Percentiles rank a stretch among this genome's conserved stretches.
phyloP scores from a whole-genome alignment of 2,113 vertebrate species.

The Sus scrofa region T2T-Sscrofa CM000823.6:5707501-5708000 shows the following conservation, averaged over 20 bases:
- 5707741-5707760: not conserved
- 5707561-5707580: too few relatives aligned
- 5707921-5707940: not conserved
- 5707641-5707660: accelerated
- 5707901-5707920: too few relatives aligned
- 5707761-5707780: not conserved
- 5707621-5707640: not conserved
- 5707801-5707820: not conserved
- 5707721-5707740: not conserved
- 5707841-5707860: accelerated
- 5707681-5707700: not conserved
- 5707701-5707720: not conserved
- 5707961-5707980: not conserved
- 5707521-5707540: too few relatives aligned
- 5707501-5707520: too few relatives aligned
- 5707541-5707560: too few relatives aligned
- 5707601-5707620: not conserved
- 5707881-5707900: not conserved
- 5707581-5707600: not conserved
- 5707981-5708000: not conserved
- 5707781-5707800: not conserved
- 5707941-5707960: not conserved
- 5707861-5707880: not conserved
- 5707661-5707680: not conserved
- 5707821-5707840: not conserved